Percentiles rank a stretch among this genome's conserved stretches.
These are phyloP conservation scores for Sinohyriopsis cumingii DNA, from an alignment of 2,888 invertebrate genomes.

Conservation along the genomic window DNA sequence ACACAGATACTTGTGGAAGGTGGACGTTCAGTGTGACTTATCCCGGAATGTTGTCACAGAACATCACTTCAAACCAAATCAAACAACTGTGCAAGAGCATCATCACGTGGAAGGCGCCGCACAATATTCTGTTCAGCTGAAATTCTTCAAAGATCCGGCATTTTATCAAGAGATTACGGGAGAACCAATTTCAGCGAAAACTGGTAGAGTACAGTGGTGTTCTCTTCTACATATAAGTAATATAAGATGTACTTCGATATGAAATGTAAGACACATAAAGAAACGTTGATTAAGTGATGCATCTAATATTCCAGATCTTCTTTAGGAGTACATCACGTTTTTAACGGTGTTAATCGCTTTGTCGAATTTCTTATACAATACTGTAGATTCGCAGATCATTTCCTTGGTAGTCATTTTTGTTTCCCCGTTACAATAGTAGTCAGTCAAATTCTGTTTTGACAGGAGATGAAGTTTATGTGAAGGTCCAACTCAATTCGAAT, in stretches of 20 bases:
- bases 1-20: constrained; percentile 36
- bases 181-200: constrained; percentile 30
- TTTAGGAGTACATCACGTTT: too few species aligned
- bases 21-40: constrained; percentile 36
- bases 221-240: too few species aligned
- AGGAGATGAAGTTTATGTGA: constrained; percentile 39
- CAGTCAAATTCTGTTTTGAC: not conserved
- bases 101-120: constrained; percentile 26
- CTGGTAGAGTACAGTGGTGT: constrained; percentile 10
- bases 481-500: constrained; percentile 29
- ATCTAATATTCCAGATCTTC: too few species aligned
- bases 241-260: too few species aligned
- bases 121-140: constrained; percentile 25
- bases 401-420: too few species aligned
- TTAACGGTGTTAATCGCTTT: too few species aligned
- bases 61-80: constrained; percentile 32
- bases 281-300: too few species aligned
- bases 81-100: constrained; percentile 11
- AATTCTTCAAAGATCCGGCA: constrained; percentile 32
- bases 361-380: too few species aligned
- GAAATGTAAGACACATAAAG: too few species aligned
- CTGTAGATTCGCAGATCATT: too few species aligned
- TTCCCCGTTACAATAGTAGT: not conserved
- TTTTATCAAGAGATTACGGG: constrained; percentile 37
- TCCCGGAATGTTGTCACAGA: constrained; percentile 20